These are phyloP conservation scores for Fopius arisanus DNA, from an alignment of 1,140 invertebrate species.

Conservation along the genomic window DNA sequence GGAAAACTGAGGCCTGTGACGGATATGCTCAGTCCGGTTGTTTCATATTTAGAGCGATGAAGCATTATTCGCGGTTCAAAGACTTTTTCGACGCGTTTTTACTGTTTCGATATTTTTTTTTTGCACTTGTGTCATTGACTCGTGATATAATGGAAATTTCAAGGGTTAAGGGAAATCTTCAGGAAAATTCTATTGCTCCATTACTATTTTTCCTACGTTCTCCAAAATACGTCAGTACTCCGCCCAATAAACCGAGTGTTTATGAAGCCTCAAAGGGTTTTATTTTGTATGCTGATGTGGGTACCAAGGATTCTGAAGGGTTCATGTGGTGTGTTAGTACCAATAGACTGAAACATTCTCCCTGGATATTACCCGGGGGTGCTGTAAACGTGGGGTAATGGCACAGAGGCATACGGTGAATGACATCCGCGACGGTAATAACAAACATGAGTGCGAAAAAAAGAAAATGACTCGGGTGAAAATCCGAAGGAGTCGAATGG, in stretches of 20 bases:
- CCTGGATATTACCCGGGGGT: neutral
- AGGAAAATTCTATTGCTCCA: too few relatives aligned
- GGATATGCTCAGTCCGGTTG: neutral
- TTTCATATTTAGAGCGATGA: neutral
- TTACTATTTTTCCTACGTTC: too few relatives aligned
- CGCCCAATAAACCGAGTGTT: neutral
- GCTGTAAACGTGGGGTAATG: slow-evolving; percentile 1
- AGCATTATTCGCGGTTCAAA: neutral
- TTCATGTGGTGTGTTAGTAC: neutral
- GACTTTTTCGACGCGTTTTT: too few relatives aligned
- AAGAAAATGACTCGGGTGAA: too few relatives aligned
- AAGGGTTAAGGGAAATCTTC: too few relatives aligned
- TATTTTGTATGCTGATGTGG: neutral
- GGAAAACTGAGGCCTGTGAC: neutral
- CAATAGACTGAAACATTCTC: neutral
- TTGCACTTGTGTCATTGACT: too few relatives aligned
- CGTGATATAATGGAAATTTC: too few relatives aligned
- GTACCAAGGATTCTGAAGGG: neutral
- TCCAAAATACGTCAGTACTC: neutral
- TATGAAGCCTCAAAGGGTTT: neutral
- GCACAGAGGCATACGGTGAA: neutral
- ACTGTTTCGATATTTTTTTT: too few relatives aligned
- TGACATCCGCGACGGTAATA: too few relatives aligned
- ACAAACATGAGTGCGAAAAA: neutral
- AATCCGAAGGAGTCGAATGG: neutral